Base-by-base conservation (phyloP, 2,888 invertebrate genomes). In the Coecobrya sp. region DNA sequence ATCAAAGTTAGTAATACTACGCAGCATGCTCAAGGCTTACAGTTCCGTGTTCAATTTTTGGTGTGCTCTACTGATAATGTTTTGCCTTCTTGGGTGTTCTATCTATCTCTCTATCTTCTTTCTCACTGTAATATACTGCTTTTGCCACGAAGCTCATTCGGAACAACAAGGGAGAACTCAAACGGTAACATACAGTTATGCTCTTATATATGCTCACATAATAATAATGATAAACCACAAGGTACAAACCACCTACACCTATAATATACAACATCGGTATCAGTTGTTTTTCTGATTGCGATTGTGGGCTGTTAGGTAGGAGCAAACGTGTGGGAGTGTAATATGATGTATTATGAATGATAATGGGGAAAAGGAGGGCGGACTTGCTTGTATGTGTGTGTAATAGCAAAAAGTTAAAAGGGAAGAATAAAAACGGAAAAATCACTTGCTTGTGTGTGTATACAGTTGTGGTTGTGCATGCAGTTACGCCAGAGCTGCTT, bases 291-390 rank as follows among this genome's bases (percentile, higher is more conserved):
- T 25, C 27, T 65, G 65, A 65, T 27, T 25, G 65, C 19, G 65
- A 65, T 27, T 65, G 65, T 13, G 65, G 25, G 65, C 8, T 59
- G 59, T 19, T 19, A 2, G 19, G 19, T 5, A 59, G 59, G 11
- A 27, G 16, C n/a, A 76, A 76, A 10, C 76, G 45, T 76, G 76
- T 76, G 76, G 76, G 76, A 76, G 76, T 76, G 82, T 82, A 59
- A 55, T 82, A 82, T 76, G 76, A 76, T 76, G 76, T 76, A 70
- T 65, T 49, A 86, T 79, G 73, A 76, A 88, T 88, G 88, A 88
- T 88, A 88, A 88, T 79, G 79, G 55, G 59, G 62, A 87, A 59
- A 45, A 76, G 49, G 62, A 89, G 89, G 89, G 89, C 89, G 89
- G 81, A 45, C 42, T 76, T 49, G 22, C 27, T 22, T 82, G 62